Conservation (phyloP, 2,888 invertebrate genomes). For the Phania funesta region DNA sequence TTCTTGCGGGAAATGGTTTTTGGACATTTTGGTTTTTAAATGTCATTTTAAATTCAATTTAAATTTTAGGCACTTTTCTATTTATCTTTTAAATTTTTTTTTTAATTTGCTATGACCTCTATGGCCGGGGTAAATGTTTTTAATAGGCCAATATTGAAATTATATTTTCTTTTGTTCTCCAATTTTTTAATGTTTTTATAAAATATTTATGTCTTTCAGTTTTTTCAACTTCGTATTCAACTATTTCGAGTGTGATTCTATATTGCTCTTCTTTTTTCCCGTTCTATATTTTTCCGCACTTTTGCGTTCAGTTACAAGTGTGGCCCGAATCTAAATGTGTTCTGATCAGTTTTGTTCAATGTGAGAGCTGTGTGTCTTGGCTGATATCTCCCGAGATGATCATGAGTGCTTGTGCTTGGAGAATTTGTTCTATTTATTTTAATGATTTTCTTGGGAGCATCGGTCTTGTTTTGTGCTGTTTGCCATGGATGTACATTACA, state of each 20-base stretch:
- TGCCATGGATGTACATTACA: neutral
- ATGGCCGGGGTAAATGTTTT: constrained; percentile 48
- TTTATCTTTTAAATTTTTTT: neutral
- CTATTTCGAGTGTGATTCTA: constrained; percentile 2
- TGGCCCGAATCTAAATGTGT: constrained; percentile 60
- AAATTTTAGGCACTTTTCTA: constrained; percentile 16
- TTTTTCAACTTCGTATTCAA: constrained; percentile 36
- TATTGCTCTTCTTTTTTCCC: constrained; percentile 20
- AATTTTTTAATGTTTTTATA: constrained; percentile 16
- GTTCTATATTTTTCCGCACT: constrained; percentile 61
- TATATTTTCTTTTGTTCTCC: constrained; percentile 43
- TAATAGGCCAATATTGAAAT: constrained; percentile 50
- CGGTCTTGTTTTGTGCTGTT: constrained; percentile 11
- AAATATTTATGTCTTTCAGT: constrained; percentile 31
- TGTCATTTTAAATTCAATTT: neutral
- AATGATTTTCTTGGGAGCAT: neutral
- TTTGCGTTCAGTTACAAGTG: constrained; percentile 61
- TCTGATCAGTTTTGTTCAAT: constrained; percentile 50
- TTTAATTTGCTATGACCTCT: constrained; percentile 21
- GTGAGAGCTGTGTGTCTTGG: constrained; percentile 5
- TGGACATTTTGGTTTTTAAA: neutral
- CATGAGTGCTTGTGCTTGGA: constrained; percentile 31
- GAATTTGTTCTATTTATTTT: constrained; percentile 45
- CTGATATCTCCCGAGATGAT: neutral
- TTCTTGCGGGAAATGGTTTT: no score